A percentile compares a stretch with the other conserved stretches of the same genome.
phyloP scores from a whole-genome alignment of 2,113 vertebrate species.

The Rhombomys opimus region DNA sequence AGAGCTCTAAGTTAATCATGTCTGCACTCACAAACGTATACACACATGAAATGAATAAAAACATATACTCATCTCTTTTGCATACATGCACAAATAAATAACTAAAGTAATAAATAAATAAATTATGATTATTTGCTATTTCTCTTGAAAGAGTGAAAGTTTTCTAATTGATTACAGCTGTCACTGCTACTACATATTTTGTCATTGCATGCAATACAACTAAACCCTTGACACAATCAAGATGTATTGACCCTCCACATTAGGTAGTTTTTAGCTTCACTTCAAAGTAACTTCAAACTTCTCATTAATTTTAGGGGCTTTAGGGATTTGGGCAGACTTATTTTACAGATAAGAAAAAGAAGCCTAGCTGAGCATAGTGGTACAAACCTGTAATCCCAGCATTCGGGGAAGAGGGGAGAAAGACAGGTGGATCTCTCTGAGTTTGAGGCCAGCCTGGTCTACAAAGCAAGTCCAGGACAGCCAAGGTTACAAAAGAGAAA shows the following conservation, averaged over 20 bases:
- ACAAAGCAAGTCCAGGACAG: no score
- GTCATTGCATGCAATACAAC: no score
- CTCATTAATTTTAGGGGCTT: background rate
- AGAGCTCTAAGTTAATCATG: background rate
- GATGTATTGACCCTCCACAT: background rate
- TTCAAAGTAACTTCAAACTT: background rate
- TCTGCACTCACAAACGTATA: background rate
- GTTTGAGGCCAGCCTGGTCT: no score
- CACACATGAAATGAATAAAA: background rate
- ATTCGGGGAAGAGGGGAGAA: no score
- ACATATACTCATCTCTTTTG: background rate
- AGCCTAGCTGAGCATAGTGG: no score
- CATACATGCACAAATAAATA: background rate
- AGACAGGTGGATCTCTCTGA: no score
- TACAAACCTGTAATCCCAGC: no score
- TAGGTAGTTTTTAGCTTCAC: background rate
- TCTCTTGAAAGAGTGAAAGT: background rate
- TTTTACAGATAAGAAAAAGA: slow-evolving; percentile 9
- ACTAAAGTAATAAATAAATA: background rate
- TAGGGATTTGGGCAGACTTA: background rate
- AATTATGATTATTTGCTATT: background rate
- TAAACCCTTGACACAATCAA: background rate
- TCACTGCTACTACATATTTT: background rate
- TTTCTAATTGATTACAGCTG: background rate
- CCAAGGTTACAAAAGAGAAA: no score